Percentiles rank a stretch among this genome's conserved stretches.
phyloP scores from a whole-genome alignment of 2,888 invertebrate genomes.

The Morinoia aosen region DNA sequence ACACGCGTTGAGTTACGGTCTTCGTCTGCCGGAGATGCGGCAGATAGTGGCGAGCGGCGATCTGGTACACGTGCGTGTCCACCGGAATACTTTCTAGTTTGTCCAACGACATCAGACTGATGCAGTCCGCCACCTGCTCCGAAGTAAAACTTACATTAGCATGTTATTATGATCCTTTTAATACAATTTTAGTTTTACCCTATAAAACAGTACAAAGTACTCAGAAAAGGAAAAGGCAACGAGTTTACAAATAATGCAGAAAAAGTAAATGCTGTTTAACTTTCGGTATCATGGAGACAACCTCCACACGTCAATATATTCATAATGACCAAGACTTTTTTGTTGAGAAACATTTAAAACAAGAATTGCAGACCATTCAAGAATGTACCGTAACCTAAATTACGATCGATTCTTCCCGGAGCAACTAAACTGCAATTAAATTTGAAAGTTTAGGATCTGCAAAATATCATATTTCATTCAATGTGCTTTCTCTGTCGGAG shows the following conservation, averaged over 20 bases:
- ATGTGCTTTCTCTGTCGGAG: too few relatives aligned
- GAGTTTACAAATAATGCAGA: not conserved
- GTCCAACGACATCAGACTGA: conserved; percentile 95
- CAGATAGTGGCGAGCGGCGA: conserved; percentile 85
- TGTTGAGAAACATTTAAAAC: too few relatives aligned
- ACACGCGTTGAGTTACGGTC: conserved; percentile 84
- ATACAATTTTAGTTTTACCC: not conserved
- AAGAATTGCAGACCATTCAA: too few relatives aligned
- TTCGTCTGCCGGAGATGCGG: conserved; percentile 83
- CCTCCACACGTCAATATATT: too few relatives aligned
- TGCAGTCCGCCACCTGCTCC: conserved; percentile 92
- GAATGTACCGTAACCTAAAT: too few relatives aligned
- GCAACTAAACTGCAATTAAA: too few relatives aligned
- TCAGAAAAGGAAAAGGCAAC: conserved; percentile 28
- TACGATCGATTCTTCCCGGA: too few relatives aligned
- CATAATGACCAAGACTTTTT: too few relatives aligned
- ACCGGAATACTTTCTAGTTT: conserved; percentile 92
- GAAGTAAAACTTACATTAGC: conserved; percentile 66
- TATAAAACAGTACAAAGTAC: not conserved
- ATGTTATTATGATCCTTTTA: not conserved
- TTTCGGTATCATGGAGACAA: too few relatives aligned
- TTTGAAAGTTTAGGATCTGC: too few relatives aligned
- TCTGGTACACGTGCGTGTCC: conserved; percentile 95
- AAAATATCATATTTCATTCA: too few relatives aligned
- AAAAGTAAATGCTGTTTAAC: not conserved